These are phyloP conservation scores for Colletes latitarsis DNA, from an alignment of 1,140 invertebrate genomes.

Conservation along the genomic window DNA sequence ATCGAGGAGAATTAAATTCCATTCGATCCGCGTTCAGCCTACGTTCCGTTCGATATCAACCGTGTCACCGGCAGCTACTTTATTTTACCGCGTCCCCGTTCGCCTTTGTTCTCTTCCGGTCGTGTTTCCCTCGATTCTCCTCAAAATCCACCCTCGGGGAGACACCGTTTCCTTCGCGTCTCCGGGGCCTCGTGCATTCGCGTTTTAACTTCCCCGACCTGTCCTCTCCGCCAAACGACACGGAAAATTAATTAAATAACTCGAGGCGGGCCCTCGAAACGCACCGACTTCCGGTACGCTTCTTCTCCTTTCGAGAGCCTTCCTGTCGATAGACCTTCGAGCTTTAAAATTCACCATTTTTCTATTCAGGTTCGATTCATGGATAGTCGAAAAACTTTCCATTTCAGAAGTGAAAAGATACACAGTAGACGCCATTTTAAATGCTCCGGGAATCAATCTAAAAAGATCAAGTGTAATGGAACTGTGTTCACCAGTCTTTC, in stretches of 20 bases:
- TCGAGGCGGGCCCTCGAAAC: neutral
- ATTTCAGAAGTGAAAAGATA: too few species aligned
- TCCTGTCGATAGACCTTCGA: too few species aligned
- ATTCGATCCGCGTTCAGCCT: slow-evolving; percentile 1
- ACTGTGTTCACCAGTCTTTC: too few species aligned
- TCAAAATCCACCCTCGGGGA: neutral
- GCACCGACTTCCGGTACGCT: neutral
- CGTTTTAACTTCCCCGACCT: neutral
- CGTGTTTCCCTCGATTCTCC: neutral
- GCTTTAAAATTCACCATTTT: too few species aligned
- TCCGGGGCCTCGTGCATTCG: neutral
- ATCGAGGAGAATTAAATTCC: slow-evolving; percentile 31
- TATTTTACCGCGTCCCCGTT: slow-evolving; percentile 11
- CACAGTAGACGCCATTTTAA: too few species aligned
- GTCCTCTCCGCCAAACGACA: neutral
- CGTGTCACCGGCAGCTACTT: slow-evolving; percentile 23
- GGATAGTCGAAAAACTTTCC: too few species aligned
- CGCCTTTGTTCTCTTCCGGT: neutral
- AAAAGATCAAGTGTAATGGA: too few species aligned
- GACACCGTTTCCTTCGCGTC: neutral
- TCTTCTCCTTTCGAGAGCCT: neutral
- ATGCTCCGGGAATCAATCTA: too few species aligned
- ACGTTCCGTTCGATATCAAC: slow-evolving; percentile 7
- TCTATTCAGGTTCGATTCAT: too few species aligned
- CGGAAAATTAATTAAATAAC: slow-evolving; percentile 24